Percentiles rank a stretch among this genome's conserved stretches.
phyloP scores from a whole-genome alignment of 1,140 invertebrate species.

The Gryon sp. region DNA sequence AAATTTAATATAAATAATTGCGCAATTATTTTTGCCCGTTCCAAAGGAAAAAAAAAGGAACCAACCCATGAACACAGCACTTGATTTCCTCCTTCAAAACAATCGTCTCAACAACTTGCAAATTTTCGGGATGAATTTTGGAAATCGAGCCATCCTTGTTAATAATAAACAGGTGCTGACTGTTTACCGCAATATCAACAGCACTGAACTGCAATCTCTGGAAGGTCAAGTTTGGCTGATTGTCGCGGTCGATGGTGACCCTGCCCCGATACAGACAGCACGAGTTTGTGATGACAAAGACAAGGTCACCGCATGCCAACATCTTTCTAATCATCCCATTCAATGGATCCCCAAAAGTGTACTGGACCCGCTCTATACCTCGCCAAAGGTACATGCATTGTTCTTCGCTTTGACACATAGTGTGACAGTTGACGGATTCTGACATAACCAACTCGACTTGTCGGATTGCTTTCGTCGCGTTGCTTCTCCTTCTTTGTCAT shows the following conservation, averaged over 20 bases:
- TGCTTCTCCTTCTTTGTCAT: constrained; percentile 64
- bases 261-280: constrained; percentile 72
- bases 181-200: constrained; percentile 83
- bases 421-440: constrained; percentile 61
- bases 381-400: constrained; percentile 74
- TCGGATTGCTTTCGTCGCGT: constrained; percentile 19
- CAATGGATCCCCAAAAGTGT: constrained; percentile 66
- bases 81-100: constrained; percentile 83
- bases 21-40: too few relatives aligned
- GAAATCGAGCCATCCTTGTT: constrained; percentile 82
- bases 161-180: constrained; percentile 82
- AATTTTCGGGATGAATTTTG: constrained; percentile 79
- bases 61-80: constrained; percentile 82
- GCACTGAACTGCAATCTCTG: constrained; percentile 71
- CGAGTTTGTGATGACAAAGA: constrained; percentile 73
- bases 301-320: constrained; percentile 66
- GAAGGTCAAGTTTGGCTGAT: constrained; percentile 47
- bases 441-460: constrained; percentile 61
- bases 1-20: too few relatives aligned
- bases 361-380: constrained; percentile 69
- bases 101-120: constrained; percentile 82
- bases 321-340: constrained; percentile 72
- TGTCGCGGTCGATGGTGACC: constrained; percentile 40
- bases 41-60: too few relatives aligned
- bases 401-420: constrained; percentile 67